These are phyloP conservation scores for Helicoverpa zea DNA, from an alignment of 1,140 invertebrate genomes.

Conservation along the genomic window DNA sequence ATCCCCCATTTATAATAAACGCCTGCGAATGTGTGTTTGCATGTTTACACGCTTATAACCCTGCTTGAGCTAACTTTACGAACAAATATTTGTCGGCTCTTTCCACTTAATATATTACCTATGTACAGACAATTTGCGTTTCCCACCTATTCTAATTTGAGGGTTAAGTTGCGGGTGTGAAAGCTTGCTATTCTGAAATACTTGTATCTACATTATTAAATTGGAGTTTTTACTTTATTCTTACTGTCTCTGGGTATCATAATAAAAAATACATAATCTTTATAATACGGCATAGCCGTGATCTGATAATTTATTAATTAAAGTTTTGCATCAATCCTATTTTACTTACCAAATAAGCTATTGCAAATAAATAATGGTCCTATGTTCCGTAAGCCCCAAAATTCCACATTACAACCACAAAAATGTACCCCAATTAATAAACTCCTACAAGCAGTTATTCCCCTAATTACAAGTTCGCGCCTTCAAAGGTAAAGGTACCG, in stretches of 20 bases:
- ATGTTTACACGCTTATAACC: slow-evolving; percentile 49
- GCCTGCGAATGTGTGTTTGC: slow-evolving; percentile 61
- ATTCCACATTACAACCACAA: neutral
- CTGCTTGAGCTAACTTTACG: slow-evolving; percentile 60
- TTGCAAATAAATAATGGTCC: neutral
- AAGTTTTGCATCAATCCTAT: too few relatives aligned
- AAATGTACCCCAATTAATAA: neutral
- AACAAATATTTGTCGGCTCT: slow-evolving; percentile 63
- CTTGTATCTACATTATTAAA: too few relatives aligned
- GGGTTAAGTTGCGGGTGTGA: neutral
- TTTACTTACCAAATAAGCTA: too few relatives aligned
- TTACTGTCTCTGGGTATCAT: too few relatives aligned
- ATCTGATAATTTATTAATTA: neutral
- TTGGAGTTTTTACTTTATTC: too few relatives aligned
- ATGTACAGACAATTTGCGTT: slow-evolving; percentile 33
- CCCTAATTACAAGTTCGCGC: slow-evolving; percentile 16
- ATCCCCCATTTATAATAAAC: slow-evolving; percentile 70
- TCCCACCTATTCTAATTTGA: slow-evolving; percentile 11
- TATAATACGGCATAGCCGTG: neutral
- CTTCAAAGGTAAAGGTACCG: slow-evolving; percentile 3
- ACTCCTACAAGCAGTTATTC: neutral
- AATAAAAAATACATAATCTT: too few relatives aligned
- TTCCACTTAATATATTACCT: slow-evolving; percentile 17
- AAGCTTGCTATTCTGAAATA: neutral
- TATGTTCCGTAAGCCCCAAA: neutral